Evolutionary conservation across 2,797 vertebrate species (phyloP).

Genomic region (Falco peregrinus): DNA sequence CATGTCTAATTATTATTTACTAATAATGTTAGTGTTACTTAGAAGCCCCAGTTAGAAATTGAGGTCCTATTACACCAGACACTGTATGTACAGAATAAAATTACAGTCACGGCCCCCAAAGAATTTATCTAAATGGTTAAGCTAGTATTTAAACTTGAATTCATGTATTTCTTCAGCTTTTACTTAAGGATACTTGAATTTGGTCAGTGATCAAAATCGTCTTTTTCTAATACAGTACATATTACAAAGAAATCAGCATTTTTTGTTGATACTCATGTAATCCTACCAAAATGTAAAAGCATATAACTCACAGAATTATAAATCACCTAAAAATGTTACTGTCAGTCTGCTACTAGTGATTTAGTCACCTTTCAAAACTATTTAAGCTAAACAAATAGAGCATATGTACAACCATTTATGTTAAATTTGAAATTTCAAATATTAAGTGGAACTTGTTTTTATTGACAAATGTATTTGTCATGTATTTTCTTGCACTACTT

Average conservation of each 20-base stretch:
- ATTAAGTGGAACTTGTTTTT: neutral
- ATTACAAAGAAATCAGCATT: neutral
- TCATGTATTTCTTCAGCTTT: neutral
- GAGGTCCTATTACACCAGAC: neutral
- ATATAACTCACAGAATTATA: neutral
- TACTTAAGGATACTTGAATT: neutral
- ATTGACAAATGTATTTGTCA: neutral
- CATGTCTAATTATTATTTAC: neutral
- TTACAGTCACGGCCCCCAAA: neutral
- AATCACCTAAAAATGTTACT: neutral
- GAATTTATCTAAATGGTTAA: neutral
- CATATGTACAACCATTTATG: neutral
- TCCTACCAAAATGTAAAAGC: neutral
- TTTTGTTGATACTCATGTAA: neutral
- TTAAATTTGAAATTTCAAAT: neutral
- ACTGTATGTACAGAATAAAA: neutral
- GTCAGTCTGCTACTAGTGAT: neutral
- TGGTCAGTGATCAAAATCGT: neutral
- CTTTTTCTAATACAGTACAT: neutral
- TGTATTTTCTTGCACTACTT: neutral
- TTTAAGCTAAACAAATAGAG: neutral
- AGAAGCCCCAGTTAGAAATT: neutral
- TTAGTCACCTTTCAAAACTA: neutral
- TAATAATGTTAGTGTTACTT: neutral
- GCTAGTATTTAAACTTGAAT: neutral